A percentile compares a stretch with the other conserved stretches of the same genome.
These are phyloP conservation scores for Camponotus pennsylvanicus DNA, from an alignment of 1,140 invertebrate genomes.

Conservation along the genomic window DNA sequence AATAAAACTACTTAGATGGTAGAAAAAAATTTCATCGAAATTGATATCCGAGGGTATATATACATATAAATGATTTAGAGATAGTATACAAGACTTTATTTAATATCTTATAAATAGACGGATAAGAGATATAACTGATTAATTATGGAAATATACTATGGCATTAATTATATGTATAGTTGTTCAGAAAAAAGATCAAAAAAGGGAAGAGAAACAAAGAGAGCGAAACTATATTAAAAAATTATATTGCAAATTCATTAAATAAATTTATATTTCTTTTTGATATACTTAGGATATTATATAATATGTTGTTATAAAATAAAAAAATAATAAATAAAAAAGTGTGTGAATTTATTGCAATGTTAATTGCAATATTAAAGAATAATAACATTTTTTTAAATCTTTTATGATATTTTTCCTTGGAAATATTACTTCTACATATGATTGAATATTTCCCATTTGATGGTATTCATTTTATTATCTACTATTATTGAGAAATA, in stretches of 20 bases:
- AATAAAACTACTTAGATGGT: not conserved
- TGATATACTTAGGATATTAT: not conserved
- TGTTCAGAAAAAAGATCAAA: not conserved
- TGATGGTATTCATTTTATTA: conserved; percentile 24
- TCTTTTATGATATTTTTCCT: not conserved
- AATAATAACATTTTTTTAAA: not conserved
- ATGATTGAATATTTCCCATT: not conserved
- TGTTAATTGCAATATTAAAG: not conserved
- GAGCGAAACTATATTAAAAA: not conserved
- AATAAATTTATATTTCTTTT: not conserved
- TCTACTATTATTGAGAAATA: not conserved
- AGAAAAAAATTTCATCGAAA: not conserved
- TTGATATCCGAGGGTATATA: too few relatives aligned
- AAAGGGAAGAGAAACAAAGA: not conserved
- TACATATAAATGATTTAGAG: too few relatives aligned
- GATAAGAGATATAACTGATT: too few relatives aligned
- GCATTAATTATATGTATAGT: too few relatives aligned
- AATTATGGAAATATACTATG: not conserved
- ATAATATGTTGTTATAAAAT: not conserved
- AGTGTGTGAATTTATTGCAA: not conserved
- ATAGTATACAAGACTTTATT: not conserved
- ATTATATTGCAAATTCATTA: not conserved
- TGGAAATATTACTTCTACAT: not conserved
- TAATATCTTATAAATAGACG: not conserved
- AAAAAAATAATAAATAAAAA: not conserved